Conservation (phyloP, 53 echinoderm and acorn worm genomes). For the Echinarachnius parma region DNA sequence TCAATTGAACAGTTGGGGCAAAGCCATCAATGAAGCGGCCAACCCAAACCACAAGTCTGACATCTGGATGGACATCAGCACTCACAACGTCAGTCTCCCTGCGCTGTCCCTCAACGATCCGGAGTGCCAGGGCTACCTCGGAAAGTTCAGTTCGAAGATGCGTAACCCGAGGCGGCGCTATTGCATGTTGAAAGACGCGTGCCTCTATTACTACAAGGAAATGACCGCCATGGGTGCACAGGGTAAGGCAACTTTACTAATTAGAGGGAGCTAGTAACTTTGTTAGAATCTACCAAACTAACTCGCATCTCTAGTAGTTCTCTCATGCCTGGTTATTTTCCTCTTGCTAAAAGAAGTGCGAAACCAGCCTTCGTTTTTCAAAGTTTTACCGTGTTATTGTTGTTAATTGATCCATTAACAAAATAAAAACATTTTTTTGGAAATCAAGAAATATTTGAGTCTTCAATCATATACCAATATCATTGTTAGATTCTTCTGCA, state of each 20-base stretch:
- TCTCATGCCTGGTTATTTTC: no score
- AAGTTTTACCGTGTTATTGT: no score
- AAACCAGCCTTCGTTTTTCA: no score
- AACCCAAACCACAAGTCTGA: constrained; percentile 67
- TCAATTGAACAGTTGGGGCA: constrained; percentile 95
- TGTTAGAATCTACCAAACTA: no score
- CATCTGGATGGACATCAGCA: constrained; percentile 93
- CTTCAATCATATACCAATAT: no score
- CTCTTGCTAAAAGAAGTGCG: no score
- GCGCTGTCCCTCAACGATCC: constrained; percentile 87
- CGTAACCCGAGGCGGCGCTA: constrained; percentile 75
- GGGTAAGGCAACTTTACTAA: constrained; percentile 49
- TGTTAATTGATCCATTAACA: no score
- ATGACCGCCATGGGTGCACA: constrained; percentile 75
- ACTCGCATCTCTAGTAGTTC: no score
- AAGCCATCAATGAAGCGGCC: constrained; percentile 77
- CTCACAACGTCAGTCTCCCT: constrained; percentile 90
- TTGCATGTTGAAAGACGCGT: constrained; percentile 94
- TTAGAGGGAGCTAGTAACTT: no score
- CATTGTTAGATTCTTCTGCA: no score
- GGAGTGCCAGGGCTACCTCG: constrained; percentile 83
- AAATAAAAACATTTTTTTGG: no score
- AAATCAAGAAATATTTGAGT: no score
- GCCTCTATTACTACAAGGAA: constrained; percentile 84
- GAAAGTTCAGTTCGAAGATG: constrained; percentile 64